Percentiles rank a stretch among this genome's conserved stretches.
Conservation (phyloP, 2,113 vertebrate genomes). For the Sminthopsis crassicaudata region DNA sequence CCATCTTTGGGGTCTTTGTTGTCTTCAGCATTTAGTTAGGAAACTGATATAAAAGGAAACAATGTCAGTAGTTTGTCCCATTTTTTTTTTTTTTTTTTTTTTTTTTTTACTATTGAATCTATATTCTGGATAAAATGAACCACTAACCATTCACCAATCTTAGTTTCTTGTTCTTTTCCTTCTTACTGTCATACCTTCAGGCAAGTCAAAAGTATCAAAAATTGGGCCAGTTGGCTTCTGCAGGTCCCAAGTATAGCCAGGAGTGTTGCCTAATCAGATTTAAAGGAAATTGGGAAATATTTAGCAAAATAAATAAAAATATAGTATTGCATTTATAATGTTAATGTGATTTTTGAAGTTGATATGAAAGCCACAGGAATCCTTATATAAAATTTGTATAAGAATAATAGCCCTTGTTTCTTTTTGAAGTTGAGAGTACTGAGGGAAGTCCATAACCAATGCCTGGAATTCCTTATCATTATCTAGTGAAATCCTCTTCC, state of each 20-base stretch:
- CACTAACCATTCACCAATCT: background rate
- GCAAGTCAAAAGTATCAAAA: background rate
- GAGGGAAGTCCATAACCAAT: background rate
- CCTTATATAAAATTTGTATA: no score
- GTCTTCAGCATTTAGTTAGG: background rate
- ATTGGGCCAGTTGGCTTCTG: background rate
- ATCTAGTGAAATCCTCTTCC: background rate
- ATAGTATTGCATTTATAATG: background rate
- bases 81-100: no score
- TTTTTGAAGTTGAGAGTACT: background rate
- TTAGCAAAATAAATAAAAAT: background rate
- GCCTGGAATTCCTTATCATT: background rate
- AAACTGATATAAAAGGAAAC: background rate
- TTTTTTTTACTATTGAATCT: background rate
- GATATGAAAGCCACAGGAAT: background rate
- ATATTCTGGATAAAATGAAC: background rate
- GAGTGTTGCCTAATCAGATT: background rate
- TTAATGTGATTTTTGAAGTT: background rate
- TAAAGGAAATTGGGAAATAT: background rate
- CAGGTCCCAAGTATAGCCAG: background rate
- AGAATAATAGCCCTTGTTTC: no score
- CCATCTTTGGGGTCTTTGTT: background rate
- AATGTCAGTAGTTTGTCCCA: background rate
- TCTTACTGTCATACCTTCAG: background rate
- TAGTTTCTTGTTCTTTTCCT: background rate